Evolutionary conservation across 2,888 invertebrate genomes (phyloP).

Genomic region (Acheta domesticus): DNA sequence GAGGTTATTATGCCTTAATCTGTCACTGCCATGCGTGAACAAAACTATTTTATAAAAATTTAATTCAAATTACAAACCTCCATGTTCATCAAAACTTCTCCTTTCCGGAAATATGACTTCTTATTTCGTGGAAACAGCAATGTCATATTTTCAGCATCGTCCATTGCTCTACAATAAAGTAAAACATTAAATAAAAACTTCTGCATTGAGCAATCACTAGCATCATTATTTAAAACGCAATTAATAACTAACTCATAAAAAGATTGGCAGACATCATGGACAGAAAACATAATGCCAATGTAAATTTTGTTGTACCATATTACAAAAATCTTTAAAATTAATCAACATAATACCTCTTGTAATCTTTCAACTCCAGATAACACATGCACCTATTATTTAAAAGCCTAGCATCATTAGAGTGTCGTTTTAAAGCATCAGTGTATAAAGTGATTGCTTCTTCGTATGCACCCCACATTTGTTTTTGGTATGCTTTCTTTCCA

Average conservation of each 20-base stretch:
- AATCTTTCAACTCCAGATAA: constrained; percentile 30
- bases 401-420: constrained; percentile 27
- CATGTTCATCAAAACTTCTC: constrained; percentile 22
- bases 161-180: constrained; percentile 23
- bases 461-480: constrained; percentile 31
- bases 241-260: too few species aligned
- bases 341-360: constrained; percentile 25
- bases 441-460: constrained; percentile 28
- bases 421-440: constrained; percentile 26
- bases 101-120: constrained; percentile 30
- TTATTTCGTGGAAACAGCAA: constrained; percentile 21
- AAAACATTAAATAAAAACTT: not conserved
- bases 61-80: constrained; percentile 18
- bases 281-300: too few species aligned
- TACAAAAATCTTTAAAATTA: not conserved
- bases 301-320: too few species aligned
- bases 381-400: constrained; percentile 31
- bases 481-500: constrained; percentile 31
- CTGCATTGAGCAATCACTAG: too few species aligned
- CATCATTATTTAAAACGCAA: too few species aligned
- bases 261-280: too few species aligned
- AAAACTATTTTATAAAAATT: too few species aligned
- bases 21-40: too few species aligned
- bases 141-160: constrained; percentile 30
- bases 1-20: too few species aligned